phyloP scores from a whole-genome alignment of 1,140 invertebrate genomes.

The Ephestia elutella region DNA sequence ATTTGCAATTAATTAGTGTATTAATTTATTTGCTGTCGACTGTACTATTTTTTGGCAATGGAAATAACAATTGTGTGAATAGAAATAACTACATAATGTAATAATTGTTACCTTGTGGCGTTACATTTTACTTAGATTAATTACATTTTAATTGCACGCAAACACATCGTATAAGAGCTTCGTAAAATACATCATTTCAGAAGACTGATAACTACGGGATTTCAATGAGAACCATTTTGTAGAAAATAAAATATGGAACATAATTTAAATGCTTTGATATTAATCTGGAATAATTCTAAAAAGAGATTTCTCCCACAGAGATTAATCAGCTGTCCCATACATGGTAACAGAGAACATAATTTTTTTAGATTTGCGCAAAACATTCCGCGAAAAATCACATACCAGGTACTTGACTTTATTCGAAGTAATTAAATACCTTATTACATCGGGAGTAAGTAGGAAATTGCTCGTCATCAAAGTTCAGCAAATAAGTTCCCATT shows the following conservation, averaged over 20 bases:
- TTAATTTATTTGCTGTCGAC: no score
- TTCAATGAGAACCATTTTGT: no score
- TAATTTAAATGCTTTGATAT: neutral
- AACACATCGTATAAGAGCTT: no score
- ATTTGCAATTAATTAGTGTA: no score
- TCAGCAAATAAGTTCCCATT: slow-evolving; percentile 26
- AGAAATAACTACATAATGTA: no score
- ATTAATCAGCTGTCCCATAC: slow-evolving; percentile 1
- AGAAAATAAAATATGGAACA: neutral
- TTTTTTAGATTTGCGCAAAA: slow-evolving; percentile 21
- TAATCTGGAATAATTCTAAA: neutral
- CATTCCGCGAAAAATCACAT: slow-evolving; percentile 21
- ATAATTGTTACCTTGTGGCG: no score
- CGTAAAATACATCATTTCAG: no score
- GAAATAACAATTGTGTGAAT: no score
- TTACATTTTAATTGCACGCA: no score
- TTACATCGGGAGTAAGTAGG: slow-evolving; percentile 4
- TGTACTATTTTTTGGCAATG: no score
- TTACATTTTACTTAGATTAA: no score
- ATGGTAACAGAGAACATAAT: neutral
- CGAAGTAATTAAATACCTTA: slow-evolving; percentile 4
- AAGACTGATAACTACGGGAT: no score
- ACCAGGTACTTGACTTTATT: slow-evolving; percentile 9
- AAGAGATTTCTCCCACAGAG: neutral
- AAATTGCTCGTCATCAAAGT: neutral